These are phyloP conservation scores for Notamacropus eugenii DNA, from an alignment of 2,797 vertebrate species.

Conservation along the genomic window DNA sequence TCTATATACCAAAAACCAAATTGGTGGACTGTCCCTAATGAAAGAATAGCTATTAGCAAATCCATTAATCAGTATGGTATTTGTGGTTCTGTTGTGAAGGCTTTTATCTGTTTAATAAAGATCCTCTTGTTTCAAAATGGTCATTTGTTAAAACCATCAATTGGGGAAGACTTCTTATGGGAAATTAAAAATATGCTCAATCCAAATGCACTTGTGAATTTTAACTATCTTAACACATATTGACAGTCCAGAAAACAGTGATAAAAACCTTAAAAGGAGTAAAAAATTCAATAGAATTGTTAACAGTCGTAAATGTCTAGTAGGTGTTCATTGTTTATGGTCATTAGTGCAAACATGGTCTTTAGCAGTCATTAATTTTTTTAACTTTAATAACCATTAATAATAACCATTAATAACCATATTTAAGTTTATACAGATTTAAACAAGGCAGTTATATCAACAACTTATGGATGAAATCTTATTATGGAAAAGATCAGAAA, in stretches of 20 bases:
- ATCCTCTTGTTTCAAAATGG: background rate
- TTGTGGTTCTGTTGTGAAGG: background rate
- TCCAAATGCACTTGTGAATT: background rate
- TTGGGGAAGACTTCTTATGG: background rate
- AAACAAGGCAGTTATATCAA: constrained; percentile 37
- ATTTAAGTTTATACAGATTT: constrained; percentile 6
- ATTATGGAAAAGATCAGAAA: constrained; percentile 1
- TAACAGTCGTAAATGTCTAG: background rate
- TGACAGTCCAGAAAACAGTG: background rate
- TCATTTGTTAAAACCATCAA: background rate
- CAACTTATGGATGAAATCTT: background rate
- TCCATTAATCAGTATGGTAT: background rate
- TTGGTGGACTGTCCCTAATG: background rate
- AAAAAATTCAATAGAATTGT: background rate
- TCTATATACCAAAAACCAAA: background rate
- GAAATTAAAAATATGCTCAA: background rate
- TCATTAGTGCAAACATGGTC: background rate
- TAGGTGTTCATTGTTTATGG: background rate
- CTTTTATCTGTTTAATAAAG: background rate
- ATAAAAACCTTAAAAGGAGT: background rate
- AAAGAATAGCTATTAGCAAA: background rate
- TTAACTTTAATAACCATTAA: constrained; percentile 3
- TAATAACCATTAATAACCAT: constrained; percentile 3
- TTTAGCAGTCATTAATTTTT: background rate
- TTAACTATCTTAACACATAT: background rate